Base-by-base conservation (phyloP, 2,797 vertebrate species). In the Alosa sapidissima region DNA sequence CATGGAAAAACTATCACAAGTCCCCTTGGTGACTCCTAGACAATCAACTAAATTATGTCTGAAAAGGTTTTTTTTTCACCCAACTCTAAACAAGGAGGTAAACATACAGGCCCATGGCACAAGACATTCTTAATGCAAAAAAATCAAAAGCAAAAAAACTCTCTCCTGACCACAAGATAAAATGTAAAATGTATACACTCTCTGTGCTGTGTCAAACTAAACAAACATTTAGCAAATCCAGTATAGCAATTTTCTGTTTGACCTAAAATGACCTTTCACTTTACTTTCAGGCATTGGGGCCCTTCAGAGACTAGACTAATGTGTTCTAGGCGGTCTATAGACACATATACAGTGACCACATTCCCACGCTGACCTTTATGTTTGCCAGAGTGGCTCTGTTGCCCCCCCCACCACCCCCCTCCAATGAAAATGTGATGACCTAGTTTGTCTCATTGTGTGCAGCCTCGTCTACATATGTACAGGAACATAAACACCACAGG, bases 391-490 rank as follows among this genome's bases (percentile, higher is more conserved):
- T 87, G 85, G 91, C 90, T 90, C 89, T 91, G 90, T 89, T 88
- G 88, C 90, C 90, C 91, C 91, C 85, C 92, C 91, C 91, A 89
- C 90, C n/a, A n/a, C n/a, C n/a, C 90, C 91, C 91, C 84, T 92
- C 91, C 91, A 89, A 55, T 89, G 94, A 94, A 93, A 96, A 95
- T 93, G 93, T 96, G 95, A 96, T 95, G 95, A 95, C 81, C 93
- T 94, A 88, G 93, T 94, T 88, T 14, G 83, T 92, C 88, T 93
- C 36, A 93, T 95, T 95, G 94, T 95, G 87, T 91, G 87, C 87
- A 85, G 88, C 90, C 89, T 87, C 28, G 28, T 28, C 89, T 92
- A 92, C 93, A 78, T 47, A 78, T 19, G 41, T 78, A 21, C 41
- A 47, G 72, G 41, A 78, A 14, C 72, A 78, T 78, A 78, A 78